These are phyloP conservation scores for Drosophila quinaria DNA, from an alignment of 2,888 invertebrate species.

Conservation along the genomic window DNA sequence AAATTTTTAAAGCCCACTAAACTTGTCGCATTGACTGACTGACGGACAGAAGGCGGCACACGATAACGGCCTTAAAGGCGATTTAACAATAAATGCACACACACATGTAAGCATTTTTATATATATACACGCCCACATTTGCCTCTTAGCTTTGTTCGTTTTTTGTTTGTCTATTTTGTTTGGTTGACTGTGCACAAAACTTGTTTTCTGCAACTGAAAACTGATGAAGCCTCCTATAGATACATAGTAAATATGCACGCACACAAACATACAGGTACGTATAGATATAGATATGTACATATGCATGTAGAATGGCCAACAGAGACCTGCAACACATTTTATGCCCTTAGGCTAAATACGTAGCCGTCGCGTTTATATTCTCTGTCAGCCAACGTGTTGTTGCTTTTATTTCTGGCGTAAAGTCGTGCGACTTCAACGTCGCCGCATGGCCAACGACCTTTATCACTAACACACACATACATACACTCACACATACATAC, in stretches of 20 bases:
- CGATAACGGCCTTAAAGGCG: constrained; percentile 64
- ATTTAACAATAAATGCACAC: constrained; percentile 21
- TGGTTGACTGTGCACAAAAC: constrained; percentile 51
- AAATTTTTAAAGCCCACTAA: constrained; percentile 54
- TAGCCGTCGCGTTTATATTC: constrained; percentile 53
- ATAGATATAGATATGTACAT: constrained; percentile 15
- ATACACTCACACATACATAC: constrained; percentile 12
- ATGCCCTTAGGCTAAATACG: constrained; percentile 81
- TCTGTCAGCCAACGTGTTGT: constrained; percentile 56
- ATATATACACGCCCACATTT: constrained; percentile 61
- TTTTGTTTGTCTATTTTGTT: constrained; percentile 64
- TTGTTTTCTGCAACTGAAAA: constrained; percentile 67
- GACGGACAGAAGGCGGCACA: constrained; percentile 38
- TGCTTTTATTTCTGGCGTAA: constrained; percentile 49
- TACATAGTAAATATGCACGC: constrained; percentile 11
- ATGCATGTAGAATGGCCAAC: constrained; percentile 46
- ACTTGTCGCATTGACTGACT: constrained; percentile 45
- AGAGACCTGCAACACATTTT: constrained; percentile 78
- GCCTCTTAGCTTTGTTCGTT: constrained; percentile 41
- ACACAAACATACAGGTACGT: constrained; percentile 1
- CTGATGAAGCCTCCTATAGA: constrained; percentile 38
- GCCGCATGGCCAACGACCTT: constrained; percentile 81
- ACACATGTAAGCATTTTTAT: neutral
- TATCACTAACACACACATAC: constrained; percentile 58
- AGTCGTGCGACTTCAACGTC: constrained; percentile 72